Evolutionary conservation across 2,888 invertebrate species (phyloP).

Genomic region (Diadromus collaris): DNA sequence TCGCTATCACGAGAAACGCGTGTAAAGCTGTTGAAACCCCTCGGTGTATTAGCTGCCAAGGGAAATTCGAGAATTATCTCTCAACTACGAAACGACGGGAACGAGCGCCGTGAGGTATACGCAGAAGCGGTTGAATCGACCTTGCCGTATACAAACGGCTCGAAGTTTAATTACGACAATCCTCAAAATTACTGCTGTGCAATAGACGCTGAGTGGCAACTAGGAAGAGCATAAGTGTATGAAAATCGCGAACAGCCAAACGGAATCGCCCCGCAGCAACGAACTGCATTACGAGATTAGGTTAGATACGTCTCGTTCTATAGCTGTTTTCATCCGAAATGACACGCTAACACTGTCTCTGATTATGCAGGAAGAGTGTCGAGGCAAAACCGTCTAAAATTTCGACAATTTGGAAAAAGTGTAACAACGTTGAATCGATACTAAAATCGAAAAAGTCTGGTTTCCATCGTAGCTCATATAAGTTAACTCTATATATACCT

Average conservation of each 20-base stretch:
- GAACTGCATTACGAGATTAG: slow-evolving; percentile 13
- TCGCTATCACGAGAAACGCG: slow-evolving; percentile 28
- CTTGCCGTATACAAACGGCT: not conserved
- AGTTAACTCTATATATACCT: too few species aligned
- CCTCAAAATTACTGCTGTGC: slow-evolving; percentile 26
- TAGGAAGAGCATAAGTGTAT: slow-evolving; percentile 4
- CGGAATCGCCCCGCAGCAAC: slow-evolving; percentile 1
- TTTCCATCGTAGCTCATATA: not conserved
- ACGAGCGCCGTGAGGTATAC: not conserved
- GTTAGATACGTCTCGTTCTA: not conserved
- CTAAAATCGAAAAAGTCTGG: not conserved
- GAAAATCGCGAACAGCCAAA: slow-evolving; percentile 11
- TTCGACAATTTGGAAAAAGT: not conserved
- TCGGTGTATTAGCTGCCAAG: slow-evolving; percentile 37
- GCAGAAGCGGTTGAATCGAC: slow-evolving; percentile 6
- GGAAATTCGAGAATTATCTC: slow-evolving; percentile 47
- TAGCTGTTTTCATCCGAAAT: not conserved
- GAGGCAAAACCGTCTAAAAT: not conserved
- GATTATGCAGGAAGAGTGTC: not conserved
- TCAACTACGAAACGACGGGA: slow-evolving; percentile 5
- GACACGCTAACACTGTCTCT: not conserved
- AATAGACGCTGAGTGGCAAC: not conserved
- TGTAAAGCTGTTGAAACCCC: slow-evolving; percentile 17
- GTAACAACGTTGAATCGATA: not conserved
- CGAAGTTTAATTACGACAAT: slow-evolving; percentile 48